Evolutionary conservation across 2,113 vertebrate species (phyloP).

Genomic region (Micromys minutus): DNA sequence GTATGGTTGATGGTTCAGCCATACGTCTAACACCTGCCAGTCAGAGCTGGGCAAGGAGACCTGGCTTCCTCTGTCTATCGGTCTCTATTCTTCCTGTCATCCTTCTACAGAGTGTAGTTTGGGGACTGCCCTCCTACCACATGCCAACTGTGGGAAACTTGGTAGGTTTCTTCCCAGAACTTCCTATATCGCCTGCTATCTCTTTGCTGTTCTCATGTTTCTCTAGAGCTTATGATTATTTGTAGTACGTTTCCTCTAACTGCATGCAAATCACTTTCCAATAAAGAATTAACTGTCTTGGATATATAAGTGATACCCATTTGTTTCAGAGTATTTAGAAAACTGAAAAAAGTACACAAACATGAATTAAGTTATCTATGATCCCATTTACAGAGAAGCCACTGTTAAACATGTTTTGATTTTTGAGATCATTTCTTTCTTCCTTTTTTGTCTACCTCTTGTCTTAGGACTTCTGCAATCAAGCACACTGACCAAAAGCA

Average conservation of each 20-base stretch:
- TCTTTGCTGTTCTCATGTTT: background rate
- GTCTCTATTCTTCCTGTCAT: background rate
- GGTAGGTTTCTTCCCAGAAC: background rate
- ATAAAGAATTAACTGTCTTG: background rate
- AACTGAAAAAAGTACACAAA: background rate
- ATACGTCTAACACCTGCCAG: background rate
- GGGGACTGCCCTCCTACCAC: background rate
- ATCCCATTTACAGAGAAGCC: background rate
- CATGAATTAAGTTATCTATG: background rate
- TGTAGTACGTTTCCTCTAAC: background rate
- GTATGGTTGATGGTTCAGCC: background rate
- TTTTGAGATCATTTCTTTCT: background rate
- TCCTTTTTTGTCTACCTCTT: background rate
- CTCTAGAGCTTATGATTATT: background rate
- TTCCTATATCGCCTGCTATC: background rate
- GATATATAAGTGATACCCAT: background rate
- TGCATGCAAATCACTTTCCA: background rate
- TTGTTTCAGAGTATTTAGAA: background rate
- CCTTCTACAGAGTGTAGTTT: fast-evolving
- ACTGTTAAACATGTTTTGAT: background rate
- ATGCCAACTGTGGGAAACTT: background rate
- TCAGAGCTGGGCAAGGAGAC: too few species aligned
- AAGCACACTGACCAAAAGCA: background rate
- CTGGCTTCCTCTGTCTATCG: background rate
- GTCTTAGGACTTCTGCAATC: background rate